These are phyloP conservation scores for Caenorhabditis zanzibari DNA, from an alignment of 2,888 invertebrate genomes.

Conservation along the genomic window DNA sequence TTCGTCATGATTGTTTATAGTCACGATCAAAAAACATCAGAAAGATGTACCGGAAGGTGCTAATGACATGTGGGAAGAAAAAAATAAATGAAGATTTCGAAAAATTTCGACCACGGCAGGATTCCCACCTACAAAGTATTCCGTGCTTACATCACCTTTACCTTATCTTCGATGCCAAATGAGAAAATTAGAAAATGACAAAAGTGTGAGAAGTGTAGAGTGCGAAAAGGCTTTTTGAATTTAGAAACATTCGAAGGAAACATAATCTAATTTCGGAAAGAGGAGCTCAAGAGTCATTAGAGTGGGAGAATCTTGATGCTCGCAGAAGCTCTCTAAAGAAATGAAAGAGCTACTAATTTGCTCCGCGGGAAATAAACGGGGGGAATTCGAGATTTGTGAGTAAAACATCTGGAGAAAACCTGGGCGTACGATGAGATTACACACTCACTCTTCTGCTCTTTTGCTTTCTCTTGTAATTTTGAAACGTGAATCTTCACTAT, in stretches of 20 bases:
- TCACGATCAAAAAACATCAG: conserved; percentile 29
- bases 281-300: conserved; percentile 55
- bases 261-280: conserved; percentile 18
- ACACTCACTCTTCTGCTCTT: conserved; percentile 19
- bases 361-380: conserved; percentile 27
- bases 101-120: conserved; percentile 78
- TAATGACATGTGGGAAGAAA: conserved; percentile 25
- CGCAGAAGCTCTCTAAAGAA: conserved; percentile 2
- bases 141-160: conserved; percentile 80
- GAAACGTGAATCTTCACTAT: conserved; percentile 57
- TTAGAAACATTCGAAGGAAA: conserved; percentile 37
- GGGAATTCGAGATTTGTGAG: conserved; percentile 47
- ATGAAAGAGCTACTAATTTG: conserved; percentile 44
- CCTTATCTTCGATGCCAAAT: neutral
- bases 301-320: conserved; percentile 49
- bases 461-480: conserved; percentile 31
- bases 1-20: conserved; percentile 22
- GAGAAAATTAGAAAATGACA: neutral
- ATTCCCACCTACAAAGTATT: conserved; percentile 84
- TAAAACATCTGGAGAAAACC: conserved; percentile 58
- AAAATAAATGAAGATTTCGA: conserved; percentile 65
- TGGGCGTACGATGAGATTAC: conserved; percentile 32
- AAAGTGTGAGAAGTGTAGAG: neutral
- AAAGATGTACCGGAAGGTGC: conserved; percentile 33
- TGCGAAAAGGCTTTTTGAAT: neutral